phyloP scores from a whole-genome alignment of 2,797 vertebrate species.

The Coluber constrictor region DNA sequence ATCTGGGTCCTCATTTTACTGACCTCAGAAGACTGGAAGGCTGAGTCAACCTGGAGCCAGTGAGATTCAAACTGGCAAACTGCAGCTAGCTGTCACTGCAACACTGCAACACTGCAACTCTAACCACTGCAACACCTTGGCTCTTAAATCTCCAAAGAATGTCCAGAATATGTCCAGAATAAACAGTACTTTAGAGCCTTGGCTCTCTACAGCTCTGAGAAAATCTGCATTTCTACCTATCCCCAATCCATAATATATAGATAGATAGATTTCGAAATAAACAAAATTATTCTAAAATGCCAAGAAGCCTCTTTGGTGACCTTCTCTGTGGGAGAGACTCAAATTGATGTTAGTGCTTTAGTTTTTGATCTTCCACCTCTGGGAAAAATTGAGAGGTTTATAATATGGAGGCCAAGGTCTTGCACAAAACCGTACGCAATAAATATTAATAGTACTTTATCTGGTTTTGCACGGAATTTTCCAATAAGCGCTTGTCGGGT shows the following conservation, averaged over 20 bases:
- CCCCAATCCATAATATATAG: background rate
- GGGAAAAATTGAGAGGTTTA: background rate
- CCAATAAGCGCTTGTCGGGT: background rate
- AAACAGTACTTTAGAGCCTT: no score
- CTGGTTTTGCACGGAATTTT: constrained; percentile 48
- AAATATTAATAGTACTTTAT: constrained; percentile 59
- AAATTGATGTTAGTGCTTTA: no score
- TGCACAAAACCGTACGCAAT: background rate
- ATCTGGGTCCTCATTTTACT: no score
- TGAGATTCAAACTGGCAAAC: no score
- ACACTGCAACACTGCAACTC: no score
- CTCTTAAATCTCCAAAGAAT: no score
- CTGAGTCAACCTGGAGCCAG: no score
- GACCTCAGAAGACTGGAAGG: no score
- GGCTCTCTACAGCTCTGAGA: background rate
- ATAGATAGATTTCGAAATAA: background rate
- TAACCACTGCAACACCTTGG: no score
- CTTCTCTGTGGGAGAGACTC: background rate
- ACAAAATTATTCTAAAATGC: background rate
- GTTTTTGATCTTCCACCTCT: background rate
- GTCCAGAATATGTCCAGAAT: no score
- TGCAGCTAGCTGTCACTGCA: no score
- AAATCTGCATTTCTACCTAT: background rate
- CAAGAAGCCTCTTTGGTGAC: background rate
- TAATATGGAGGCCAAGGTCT: background rate